A percentile compares a stretch with the other conserved stretches of the same genome.
Evolutionary conservation across 1,140 invertebrate species (phyloP).

Genomic region (Caerostris extrusa): DNA sequence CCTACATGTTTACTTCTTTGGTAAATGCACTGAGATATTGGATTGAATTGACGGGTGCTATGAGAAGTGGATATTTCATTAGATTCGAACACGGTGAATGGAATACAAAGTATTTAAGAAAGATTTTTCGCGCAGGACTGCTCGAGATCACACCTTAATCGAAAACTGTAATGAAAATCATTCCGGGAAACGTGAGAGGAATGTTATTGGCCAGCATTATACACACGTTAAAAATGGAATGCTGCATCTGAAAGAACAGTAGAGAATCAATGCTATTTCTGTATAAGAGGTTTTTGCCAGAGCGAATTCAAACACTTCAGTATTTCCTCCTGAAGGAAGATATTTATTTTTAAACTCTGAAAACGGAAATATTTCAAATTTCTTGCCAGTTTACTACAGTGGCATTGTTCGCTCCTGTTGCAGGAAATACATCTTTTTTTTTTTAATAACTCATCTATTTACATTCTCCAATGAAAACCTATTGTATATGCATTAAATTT

Average conservation of each 20-base stretch:
- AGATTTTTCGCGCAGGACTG: background rate
- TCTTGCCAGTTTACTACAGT: background rate
- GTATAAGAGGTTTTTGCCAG: background rate
- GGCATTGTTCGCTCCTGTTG: background rate
- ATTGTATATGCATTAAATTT: too few relatives aligned
- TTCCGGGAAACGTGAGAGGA: background rate
- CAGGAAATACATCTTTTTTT: background rate
- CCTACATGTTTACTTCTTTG: background rate
- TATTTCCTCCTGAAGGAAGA: background rate
- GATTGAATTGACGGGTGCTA: background rate
- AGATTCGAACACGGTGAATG: background rate
- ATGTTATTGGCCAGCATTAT: background rate
- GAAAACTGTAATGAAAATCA: slow-evolving; percentile 31
- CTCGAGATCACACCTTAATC: slow-evolving; percentile 8
- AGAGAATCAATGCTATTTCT: background rate
- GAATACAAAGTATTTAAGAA: background rate
- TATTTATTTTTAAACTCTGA: background rate
- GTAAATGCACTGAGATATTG: background rate
- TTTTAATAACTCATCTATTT: background rate
- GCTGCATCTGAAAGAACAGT: background rate
- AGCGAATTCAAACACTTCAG: background rate
- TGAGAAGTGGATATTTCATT: background rate
- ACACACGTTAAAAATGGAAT: background rate
- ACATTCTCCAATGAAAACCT: too few relatives aligned
- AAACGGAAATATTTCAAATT: background rate